A percentile compares a stretch with the other conserved stretches of the same genome.
Conservation (phyloP, 1,140 invertebrate genomes). For the Danaus plexippus region DNA sequence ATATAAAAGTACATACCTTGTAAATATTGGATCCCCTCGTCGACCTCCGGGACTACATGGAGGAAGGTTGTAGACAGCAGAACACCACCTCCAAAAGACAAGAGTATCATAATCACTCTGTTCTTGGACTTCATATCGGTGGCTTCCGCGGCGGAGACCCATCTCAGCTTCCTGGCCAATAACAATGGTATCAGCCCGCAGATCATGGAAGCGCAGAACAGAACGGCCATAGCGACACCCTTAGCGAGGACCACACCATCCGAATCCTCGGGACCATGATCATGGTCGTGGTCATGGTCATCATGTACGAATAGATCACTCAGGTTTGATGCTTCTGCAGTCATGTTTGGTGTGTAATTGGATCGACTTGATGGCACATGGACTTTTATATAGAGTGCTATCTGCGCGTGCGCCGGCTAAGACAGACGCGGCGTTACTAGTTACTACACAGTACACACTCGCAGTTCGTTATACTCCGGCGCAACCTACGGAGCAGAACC, state of each 20-base stretch:
- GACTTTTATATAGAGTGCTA: constrained; percentile 49
- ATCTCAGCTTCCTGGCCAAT: constrained; percentile 76
- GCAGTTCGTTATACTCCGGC: constrained; percentile 45
- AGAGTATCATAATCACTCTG: constrained; percentile 65
- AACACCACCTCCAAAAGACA: constrained; percentile 93
- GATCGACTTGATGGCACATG: constrained; percentile 24
- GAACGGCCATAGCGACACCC: constrained; percentile 79
- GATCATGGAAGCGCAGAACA: constrained; percentile 79
- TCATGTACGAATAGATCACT: too few species aligned
- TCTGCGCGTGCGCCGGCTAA: constrained; percentile 50
- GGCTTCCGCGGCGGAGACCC: constrained; percentile 62
- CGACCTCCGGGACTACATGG: constrained; percentile 91
- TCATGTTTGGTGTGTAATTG: constrained; percentile 28
- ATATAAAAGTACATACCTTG: constrained; percentile 49
- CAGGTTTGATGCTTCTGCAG: too few species aligned
- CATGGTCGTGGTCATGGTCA: constrained; percentile 4
- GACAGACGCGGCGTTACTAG: constrained; percentile 54
- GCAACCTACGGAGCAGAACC: constrained; percentile 41
- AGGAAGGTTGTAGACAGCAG: constrained; percentile 91
- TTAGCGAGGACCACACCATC: constrained; percentile 76
- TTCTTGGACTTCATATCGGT: constrained; percentile 61
- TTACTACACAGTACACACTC: constrained; percentile 13
- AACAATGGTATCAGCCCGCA: constrained; percentile 80
- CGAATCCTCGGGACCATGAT: constrained; percentile 33
- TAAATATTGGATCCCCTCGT: constrained; percentile 76